Base-by-base conservation (phyloP, 2,888 invertebrate genomes). In the Lycia hirtaria region DNA sequence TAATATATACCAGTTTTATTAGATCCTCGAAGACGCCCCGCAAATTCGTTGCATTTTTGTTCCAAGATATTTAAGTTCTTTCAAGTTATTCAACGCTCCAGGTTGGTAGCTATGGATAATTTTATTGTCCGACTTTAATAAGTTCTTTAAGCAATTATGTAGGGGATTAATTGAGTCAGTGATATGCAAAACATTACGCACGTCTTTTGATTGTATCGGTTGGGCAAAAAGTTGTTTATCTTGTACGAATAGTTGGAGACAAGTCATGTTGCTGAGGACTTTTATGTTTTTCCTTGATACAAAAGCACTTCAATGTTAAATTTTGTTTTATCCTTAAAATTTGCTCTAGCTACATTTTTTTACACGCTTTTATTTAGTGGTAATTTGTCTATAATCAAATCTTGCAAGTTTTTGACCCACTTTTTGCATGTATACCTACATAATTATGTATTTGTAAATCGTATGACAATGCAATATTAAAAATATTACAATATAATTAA, bases 1-100 rank as follows among this genome's bases (percentile, higher is more conserved):
- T 55, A 45, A 41, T 48, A 55, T 24, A 44, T 56, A 60, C 61
- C 50, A 50, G 59, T 53, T 65, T 63, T 65, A 65, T 62, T 54
- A 49, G 43, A 22, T 47, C 47, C 38, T 50, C 43, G 56, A 30
- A 17, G 40, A 33, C 54, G 47, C 55, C 44, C 54, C 51, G n/a
- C n/a, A 44, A 65, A 49, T 51, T 47, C 55, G 41, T 53, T 60
- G 63, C 63, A 57, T 65, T 61, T 65, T 65, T 63, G 22, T 45
- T 59, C 47, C 30, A 32, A 50, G 19, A 15, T 48, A 37, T 55
- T 48, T 35, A 12, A 47, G 30, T 30, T 50, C 50, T 56, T 55
- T 48, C 28, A 12, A 47, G 30, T 30, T 50, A 56, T 56, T 56
- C 22, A 35, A 10, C 28, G 47, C 15, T 20, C 19, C 20, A 30